phyloP scores from a whole-genome alignment of 2,797 vertebrate genomes.

The Eulemur rubriventer region DNA sequence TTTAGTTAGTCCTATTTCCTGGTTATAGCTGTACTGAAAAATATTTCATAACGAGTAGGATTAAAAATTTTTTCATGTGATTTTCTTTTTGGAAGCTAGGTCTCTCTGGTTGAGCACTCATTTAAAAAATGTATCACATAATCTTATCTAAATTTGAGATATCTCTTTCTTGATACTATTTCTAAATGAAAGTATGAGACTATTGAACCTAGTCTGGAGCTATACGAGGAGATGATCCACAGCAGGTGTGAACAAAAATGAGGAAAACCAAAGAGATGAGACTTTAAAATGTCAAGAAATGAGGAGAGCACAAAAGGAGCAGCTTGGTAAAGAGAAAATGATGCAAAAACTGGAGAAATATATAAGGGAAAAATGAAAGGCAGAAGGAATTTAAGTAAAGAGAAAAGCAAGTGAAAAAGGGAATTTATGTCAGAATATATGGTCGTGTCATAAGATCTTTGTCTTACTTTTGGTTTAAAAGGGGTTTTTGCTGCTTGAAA shows the following conservation, averaged over 20 bases:
- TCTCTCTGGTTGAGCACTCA: background rate
- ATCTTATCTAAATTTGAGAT: background rate
- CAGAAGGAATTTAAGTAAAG: background rate
- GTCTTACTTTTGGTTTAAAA: slow-evolving; percentile 3
- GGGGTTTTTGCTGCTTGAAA: slow-evolving; percentile 26
- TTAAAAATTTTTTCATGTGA: background rate
- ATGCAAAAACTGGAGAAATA: background rate
- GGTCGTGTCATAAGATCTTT: background rate
- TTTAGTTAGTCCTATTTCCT: slow-evolving; percentile 7
- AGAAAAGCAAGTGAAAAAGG: background rate
- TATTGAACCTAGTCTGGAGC: background rate
- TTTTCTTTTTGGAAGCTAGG: background rate
- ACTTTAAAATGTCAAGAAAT: slow-evolving; percentile 6
- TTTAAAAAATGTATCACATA: background rate
- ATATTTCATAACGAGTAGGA: background rate
- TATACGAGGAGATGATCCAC: background rate
- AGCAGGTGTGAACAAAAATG: slow-evolving; percentile 2
- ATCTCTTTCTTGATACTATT: slow-evolving; percentile 7
- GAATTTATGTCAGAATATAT: background rate
- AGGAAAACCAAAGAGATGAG: background rate
- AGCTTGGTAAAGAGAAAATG: background rate
- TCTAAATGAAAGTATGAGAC: slow-evolving; percentile 15
- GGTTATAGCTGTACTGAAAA: background rate
- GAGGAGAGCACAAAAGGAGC: slow-evolving; percentile 21
- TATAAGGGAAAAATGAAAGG: background rate